A percentile compares a stretch with the other conserved stretches of the same genome.
These are phyloP conservation scores for Apus apus DNA, from an alignment of 2,113 vertebrate species.

Conservation along the genomic window DNA sequence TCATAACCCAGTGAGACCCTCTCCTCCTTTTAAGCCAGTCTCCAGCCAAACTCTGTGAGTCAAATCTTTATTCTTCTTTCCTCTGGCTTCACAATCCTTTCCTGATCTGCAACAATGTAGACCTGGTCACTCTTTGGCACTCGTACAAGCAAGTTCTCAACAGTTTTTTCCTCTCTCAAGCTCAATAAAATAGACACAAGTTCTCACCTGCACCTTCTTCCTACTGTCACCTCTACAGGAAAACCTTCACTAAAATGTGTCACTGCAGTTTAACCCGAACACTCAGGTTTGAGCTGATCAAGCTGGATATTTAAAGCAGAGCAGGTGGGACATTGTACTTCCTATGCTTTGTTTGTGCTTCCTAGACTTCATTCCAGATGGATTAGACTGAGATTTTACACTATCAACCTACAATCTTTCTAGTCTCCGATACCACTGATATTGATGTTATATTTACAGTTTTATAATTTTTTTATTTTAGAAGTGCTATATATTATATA, in stretches of 20 bases:
- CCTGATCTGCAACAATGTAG: neutral
- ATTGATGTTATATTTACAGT: neutral
- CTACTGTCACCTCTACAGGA: neutral
- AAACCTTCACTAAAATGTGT: neutral
- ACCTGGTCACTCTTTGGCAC: neutral
- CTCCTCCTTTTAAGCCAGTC: neutral
- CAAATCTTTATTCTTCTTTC: neutral
- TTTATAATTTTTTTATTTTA: neutral
- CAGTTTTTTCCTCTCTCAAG: neutral
- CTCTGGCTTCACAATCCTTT: neutral
- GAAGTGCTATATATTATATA: neutral
- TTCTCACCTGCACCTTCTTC: neutral
- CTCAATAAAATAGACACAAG: neutral
- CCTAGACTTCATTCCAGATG: neutral
- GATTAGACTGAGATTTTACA: neutral
- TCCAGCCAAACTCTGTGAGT: neutral
- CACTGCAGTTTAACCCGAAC: neutral
- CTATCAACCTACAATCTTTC: neutral
- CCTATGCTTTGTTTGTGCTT: neutral
- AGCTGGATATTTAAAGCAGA: neutral
- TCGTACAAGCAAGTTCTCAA: neutral
- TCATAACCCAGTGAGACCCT: neutral
- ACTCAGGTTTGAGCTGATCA: neutral
- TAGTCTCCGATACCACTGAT: neutral
- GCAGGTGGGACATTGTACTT: accelerated